These are phyloP conservation scores for Dynastes hyllus DNA, from an alignment of 2,888 invertebrate species.

Conservation along the genomic window DNA sequence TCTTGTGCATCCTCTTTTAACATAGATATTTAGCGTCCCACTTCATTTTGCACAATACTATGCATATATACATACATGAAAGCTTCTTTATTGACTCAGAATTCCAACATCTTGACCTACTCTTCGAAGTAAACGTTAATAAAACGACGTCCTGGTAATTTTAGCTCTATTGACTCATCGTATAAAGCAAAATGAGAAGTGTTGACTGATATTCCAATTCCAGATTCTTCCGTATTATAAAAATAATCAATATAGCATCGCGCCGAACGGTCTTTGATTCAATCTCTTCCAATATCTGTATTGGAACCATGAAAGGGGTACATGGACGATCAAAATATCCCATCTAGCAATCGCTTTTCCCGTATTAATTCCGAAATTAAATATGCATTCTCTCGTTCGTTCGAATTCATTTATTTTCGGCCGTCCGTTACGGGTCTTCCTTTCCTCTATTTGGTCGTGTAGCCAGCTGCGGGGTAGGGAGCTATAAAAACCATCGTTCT, in stretches of 20 bases:
- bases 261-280: neutral
- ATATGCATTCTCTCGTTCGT: conserved; percentile 33
- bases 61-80: too few relatives aligned
- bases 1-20: too few relatives aligned
- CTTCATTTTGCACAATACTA: too few relatives aligned
- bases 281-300: conserved; percentile 26
- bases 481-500: conserved; percentile 15
- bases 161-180: neutral
- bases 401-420: conserved; percentile 41
- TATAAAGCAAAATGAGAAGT: neutral
- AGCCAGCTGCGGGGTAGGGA: neutral
- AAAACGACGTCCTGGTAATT: neutral
- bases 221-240: neutral
- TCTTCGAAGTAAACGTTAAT: too few relatives aligned
- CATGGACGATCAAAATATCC: neutral
- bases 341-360: neutral
- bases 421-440: too few relatives aligned
- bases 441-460: neutral
- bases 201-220: neutral
- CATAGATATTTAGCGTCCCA: too few relatives aligned
- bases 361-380: conserved; percentile 36
- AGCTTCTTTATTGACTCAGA: too few relatives aligned
- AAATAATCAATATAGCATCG: conserved; percentile 4
- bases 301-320: conserved; percentile 8
- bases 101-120: too few relatives aligned